phyloP scores from a whole-genome alignment of 2,797 vertebrate species.

The Poeciliopsis turneri region DNA sequence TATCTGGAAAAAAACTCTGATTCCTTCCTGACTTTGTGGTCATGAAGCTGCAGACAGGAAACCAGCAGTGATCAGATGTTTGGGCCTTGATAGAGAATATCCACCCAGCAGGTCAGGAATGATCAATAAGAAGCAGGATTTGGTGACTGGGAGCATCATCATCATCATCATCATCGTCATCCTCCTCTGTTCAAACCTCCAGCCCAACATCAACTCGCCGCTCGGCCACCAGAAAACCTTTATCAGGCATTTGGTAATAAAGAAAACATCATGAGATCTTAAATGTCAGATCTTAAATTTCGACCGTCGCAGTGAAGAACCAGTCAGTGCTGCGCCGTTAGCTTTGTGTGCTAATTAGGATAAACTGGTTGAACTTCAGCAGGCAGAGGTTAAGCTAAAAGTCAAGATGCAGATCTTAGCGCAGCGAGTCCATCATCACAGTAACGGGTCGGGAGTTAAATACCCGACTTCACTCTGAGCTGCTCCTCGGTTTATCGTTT shows the following conservation, averaged over 20 bases:
- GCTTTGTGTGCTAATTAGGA: conserved; percentile 16
- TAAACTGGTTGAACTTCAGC: conserved; percentile 9
- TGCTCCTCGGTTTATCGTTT: neutral
- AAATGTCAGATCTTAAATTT: conserved; percentile 66
- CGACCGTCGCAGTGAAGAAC: conserved; percentile 47
- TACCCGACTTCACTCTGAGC: neutral
- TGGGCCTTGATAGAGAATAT: conserved; percentile 6
- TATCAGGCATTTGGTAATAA: neutral
- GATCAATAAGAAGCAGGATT: neutral
- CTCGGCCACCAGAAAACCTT: neutral
- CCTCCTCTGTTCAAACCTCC: neutral
- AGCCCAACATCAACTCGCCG: neutral
- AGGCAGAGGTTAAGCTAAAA: conserved; percentile 2
- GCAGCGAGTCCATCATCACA: neutral
- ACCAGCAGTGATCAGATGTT: neutral
- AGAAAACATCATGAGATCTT: conserved; percentile 40
- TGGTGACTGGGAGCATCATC: neutral
- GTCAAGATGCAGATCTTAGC: neutral
- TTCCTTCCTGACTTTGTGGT: neutral
- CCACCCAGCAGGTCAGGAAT: neutral
- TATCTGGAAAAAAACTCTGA: neutral
- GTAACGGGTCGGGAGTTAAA: conserved; percentile 7
- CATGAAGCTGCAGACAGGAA: neutral
- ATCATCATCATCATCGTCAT: neutral
- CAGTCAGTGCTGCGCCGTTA: conserved; percentile 30